Base-by-base conservation (phyloP, 2,888 invertebrate species). In the Drosophila neotestacea region DNA sequence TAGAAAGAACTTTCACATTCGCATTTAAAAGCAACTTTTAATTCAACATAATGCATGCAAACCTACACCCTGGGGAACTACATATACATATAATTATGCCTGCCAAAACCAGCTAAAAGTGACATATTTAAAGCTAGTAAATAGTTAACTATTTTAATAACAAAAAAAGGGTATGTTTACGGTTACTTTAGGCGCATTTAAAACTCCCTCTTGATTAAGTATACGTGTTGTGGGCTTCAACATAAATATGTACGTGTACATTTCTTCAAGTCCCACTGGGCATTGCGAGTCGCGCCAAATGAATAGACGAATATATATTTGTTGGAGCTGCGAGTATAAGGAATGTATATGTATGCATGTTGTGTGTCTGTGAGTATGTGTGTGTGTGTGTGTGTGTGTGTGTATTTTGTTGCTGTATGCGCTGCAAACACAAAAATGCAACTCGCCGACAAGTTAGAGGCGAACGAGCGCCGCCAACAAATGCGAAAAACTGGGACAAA, bases 401-500 rank as follows among this genome's bases (percentile, higher is more conserved):
- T 34, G 28, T 70, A 51, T 65, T 39, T 42, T 22, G 11, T 38
- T 27, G 41, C 11, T 74, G 77, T 76, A 46, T 76, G 73, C 47
- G 63, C 64, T 69, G 64, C 79, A 77, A 65, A 67, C 67, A 76
- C 79, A 68, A 79, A 87, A 83, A 83, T 83, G 83, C 83, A 83
- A 77, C 79, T 71, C 71, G 74, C 73, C 88, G 77, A 81, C 86
- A 88, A 85, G 84, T 81, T 88, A 86, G 84, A 84, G 82, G 86
- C 83, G 84, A 85, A 84, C 80, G 82, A 87, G 82, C 82, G 82
- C 76, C 82, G 86, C 84, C 85, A 85, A 80, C 79, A 85, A 88
- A 86, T 82, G 85, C 88, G 81, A 91, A 89, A 89, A 93, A 93
- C 91, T 93, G 92, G 93, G 92, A 93, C 93, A 93, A 93, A 93